phyloP scores from a whole-genome alignment of 1,140 invertebrate genomes.

The Sinonovacula constricta region DNA sequence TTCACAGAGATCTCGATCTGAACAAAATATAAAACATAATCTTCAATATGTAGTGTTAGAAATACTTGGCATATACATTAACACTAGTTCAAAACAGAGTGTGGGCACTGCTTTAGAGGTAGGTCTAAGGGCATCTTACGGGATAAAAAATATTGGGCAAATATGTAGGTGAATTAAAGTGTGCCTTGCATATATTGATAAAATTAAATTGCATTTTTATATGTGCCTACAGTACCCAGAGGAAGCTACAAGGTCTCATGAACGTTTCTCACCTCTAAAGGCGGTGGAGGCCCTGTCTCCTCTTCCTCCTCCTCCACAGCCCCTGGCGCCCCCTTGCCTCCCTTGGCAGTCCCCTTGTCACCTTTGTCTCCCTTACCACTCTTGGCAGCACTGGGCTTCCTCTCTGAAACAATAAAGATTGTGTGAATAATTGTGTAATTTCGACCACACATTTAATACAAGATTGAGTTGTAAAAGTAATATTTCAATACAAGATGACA shows the following conservation, averaged over 20 bases:
- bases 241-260: background rate
- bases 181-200: background rate
- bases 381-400: constrained; percentile 59
- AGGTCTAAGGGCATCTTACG: background rate
- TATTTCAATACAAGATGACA: too few species aligned
- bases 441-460: too few species aligned
- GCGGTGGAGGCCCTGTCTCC: constrained; percentile 61
- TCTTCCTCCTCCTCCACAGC: constrained; percentile 60
- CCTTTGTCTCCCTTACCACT: constrained; percentile 61
- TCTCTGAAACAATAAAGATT: constrained; percentile 48
- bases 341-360: constrained; percentile 59
- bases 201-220: background rate
- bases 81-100: background rate
- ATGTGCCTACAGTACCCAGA: background rate
- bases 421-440: too few species aligned
- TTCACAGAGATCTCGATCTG: constrained; percentile 61
- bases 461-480: too few species aligned
- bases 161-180: background rate
- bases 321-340: constrained; percentile 28
- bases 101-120: background rate
- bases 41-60: too few species aligned
- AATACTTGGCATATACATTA: background rate
- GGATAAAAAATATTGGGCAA: background rate
- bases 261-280: constrained; percentile 61
- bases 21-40: background rate